Evolutionary conservation across 2,797 vertebrate genomes (phyloP).

Genomic region (Allochrocebus solatus): DNA sequence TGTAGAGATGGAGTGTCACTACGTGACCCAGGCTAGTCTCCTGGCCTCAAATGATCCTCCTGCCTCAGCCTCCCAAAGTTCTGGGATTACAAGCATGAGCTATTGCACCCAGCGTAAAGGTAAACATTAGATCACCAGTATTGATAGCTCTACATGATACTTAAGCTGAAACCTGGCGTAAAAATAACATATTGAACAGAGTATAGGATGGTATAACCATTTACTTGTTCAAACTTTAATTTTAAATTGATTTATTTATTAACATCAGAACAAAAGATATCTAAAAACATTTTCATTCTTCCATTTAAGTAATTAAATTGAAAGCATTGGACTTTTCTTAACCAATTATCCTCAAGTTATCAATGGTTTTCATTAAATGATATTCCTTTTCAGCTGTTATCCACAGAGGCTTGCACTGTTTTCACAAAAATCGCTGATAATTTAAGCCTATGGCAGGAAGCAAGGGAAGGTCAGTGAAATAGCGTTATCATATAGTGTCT

Average conservation of each 20-base stretch:
- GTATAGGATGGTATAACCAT: background rate
- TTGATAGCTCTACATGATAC: background rate
- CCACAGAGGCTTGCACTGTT: background rate
- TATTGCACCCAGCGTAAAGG: no score
- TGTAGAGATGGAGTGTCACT: no score
- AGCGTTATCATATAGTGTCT: constrained; percentile 16
- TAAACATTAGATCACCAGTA: background rate
- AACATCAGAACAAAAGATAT: background rate
- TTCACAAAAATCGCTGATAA: constrained; percentile 41
- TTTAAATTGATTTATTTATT: background rate
- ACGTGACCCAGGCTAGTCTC: no score
- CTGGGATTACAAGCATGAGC: no score
- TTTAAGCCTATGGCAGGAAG: constrained; percentile 37
- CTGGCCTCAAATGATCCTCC: no score
- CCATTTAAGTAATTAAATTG: background rate
- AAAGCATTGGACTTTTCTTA: constrained; percentile 12
- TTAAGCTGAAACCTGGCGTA: background rate
- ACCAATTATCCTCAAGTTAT: background rate
- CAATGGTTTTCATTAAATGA: background rate
- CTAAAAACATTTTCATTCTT: background rate
- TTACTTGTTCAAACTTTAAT: background rate
- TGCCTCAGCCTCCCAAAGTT: no score
- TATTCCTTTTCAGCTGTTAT: background rate
- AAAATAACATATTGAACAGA: background rate
- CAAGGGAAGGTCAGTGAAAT: constrained; percentile 29